phyloP scores from a whole-genome alignment of 2,888 invertebrate species.

The Strigamia transsilvanica region DNA sequence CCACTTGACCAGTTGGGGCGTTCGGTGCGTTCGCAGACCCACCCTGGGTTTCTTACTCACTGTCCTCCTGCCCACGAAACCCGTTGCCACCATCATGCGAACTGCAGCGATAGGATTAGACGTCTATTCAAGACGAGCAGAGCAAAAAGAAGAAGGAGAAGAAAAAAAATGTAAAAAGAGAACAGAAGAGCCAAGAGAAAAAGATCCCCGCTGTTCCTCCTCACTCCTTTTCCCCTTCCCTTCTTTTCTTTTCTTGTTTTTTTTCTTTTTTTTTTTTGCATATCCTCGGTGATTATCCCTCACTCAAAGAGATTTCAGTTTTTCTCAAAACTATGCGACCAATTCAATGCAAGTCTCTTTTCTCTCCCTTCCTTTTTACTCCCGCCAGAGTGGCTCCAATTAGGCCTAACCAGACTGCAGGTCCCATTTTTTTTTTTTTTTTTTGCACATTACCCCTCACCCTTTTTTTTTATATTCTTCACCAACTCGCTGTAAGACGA shows the following conservation, averaged over 20 bases:
- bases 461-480: not conserved
- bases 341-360: not conserved
- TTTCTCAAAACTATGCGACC: slow-evolving; percentile 10
- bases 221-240: slow-evolving; percentile 38
- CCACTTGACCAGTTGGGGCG: slow-evolving; percentile 38
- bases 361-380: slow-evolving; percentile 20
- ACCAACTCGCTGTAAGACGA: not conserved
- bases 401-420: slow-evolving; percentile 12
- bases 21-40: not conserved
- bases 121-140: slow-evolving; percentile 38
- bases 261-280: not conserved
- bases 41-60: not conserved
- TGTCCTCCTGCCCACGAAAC: slow-evolving; percentile 34
- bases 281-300: slow-evolving; percentile 20
- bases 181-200: slow-evolving; percentile 16
- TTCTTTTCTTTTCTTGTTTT: not conserved
- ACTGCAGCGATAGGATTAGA: slow-evolving; percentile 35
- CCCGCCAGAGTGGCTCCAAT: slow-evolving; percentile 20
- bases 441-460: not conserved
- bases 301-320: slow-evolving; percentile 11
- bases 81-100: slow-evolving; percentile 31
- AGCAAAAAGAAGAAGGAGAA: not conserved
- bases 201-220: slow-evolving; percentile 35
- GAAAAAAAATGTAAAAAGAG: not conserved
- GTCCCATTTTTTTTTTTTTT: too few relatives aligned